phyloP scores from a whole-genome alignment of 2,888 invertebrate species.

The Ischnus inquisitorius region DNA sequence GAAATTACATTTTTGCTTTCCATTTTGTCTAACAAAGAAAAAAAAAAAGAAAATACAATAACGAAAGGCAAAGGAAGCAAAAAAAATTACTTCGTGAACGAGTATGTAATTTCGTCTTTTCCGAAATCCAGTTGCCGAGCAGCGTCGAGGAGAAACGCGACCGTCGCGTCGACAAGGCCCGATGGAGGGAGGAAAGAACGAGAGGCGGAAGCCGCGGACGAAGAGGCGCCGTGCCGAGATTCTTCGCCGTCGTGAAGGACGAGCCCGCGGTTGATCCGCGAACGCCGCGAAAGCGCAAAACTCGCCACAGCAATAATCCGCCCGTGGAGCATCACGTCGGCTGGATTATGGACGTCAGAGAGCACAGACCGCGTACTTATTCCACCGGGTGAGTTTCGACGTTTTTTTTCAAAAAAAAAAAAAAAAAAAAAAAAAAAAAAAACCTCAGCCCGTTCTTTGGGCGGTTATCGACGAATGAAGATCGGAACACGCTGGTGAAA shows the following conservation, averaged over 20 bases:
- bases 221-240: slow-evolving; percentile 91
- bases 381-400: slow-evolving; percentile 89
- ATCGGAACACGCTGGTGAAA: too few relatives aligned
- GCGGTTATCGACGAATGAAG: background rate
- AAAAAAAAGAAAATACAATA: too few relatives aligned
- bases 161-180: slow-evolving; percentile 76
- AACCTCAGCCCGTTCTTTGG: too few relatives aligned
- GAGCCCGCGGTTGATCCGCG: slow-evolving; percentile 88
- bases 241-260: slow-evolving; percentile 98
- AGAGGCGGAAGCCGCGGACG: slow-evolving; percentile 71
- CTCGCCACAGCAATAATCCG: slow-evolving; percentile 96
- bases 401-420: slow-evolving; percentile 8
- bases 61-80: too few relatives aligned
- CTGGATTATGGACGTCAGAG: slow-evolving; percentile 98
- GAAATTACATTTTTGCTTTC: too few relatives aligned
- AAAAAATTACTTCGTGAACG: too few relatives aligned
- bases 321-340: slow-evolving; percentile 98
- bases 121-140: slow-evolving; percentile 58
- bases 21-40: too few relatives aligned
- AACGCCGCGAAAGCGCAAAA: slow-evolving; percentile 94
- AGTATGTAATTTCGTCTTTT: background rate
- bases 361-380: slow-evolving; percentile 92
- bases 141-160: slow-evolving; percentile 77
- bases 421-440: background rate
- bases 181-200: slow-evolving; percentile 76